These are phyloP conservation scores for Piprites chloris DNA, from an alignment of 2,113 vertebrate genomes.

Conservation along the genomic window DNA sequence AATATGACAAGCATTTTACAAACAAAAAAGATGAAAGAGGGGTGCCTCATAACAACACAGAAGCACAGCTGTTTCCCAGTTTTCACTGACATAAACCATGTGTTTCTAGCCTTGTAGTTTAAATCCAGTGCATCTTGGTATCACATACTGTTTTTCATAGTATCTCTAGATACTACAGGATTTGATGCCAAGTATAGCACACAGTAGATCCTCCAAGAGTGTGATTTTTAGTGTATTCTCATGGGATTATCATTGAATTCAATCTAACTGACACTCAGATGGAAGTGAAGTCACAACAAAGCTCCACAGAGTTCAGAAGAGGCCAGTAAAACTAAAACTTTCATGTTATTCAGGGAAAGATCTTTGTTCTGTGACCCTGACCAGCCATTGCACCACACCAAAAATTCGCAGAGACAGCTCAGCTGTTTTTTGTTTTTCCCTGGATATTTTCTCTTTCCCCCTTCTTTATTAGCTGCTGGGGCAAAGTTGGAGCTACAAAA, in stretches of 20 bases:
- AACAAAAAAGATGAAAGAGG: neutral
- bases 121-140: neutral
- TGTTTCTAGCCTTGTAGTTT: neutral
- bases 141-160: neutral
- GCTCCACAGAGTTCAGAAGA: neutral
- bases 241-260: neutral
- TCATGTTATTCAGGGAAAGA: neutral
- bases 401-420: neutral
- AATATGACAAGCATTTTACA: neutral
- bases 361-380: conserved; percentile 35
- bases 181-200: neutral
- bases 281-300: neutral
- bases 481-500: neutral
- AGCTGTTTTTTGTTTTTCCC: neutral
- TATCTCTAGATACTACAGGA: neutral
- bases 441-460: neutral
- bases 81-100: neutral
- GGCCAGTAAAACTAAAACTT: neutral
- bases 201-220: neutral
- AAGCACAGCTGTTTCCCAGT: neutral
- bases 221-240: neutral
- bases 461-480: neutral
- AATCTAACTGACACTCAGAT: neutral
- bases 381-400: neutral
- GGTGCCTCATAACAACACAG: neutral